phyloP scores from a whole-genome alignment of 2,113 vertebrate species.

The Cichladusa arquata region DNA sequence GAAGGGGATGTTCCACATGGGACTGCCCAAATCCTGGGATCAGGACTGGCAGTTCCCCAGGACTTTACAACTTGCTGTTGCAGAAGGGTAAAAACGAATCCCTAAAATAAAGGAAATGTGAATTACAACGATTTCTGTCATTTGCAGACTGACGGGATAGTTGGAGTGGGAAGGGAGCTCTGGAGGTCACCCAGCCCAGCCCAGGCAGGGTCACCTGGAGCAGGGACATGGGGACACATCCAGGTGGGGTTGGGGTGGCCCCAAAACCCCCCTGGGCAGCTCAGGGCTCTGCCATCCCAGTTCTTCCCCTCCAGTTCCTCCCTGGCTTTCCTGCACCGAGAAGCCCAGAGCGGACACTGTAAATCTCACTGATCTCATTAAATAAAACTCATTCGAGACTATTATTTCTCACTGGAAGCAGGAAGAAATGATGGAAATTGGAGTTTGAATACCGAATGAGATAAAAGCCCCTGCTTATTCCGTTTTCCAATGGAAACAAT shows the following conservation, averaged over 20 bases:
- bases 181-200: neutral
- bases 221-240: neutral
- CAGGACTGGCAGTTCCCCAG: fast-evolving
- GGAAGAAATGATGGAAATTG: fast-evolving
- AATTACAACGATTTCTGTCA: fast-evolving
- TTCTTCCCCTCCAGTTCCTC: neutral
- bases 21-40: neutral
- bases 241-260: neutral
- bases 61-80: fast-evolving
- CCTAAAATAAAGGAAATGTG: neutral
- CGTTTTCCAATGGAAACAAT: neutral
- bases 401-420: neutral
- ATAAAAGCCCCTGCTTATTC: neutral
- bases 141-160: neutral
- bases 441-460: neutral
- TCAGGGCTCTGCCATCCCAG: neutral
- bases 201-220: neutral
- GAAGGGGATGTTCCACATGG: fast-evolving
- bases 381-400: neutral
- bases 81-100: fast-evolving
- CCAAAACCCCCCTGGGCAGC: neutral
- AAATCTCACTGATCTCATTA: neutral
- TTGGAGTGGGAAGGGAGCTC: neutral
- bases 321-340: neutral
- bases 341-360: no score